Evolutionary conservation across 2,797 vertebrate genomes (phyloP), one percentile per base, ranked within the genome.

Genomic region (Tragelaphus oryx): DNA sequence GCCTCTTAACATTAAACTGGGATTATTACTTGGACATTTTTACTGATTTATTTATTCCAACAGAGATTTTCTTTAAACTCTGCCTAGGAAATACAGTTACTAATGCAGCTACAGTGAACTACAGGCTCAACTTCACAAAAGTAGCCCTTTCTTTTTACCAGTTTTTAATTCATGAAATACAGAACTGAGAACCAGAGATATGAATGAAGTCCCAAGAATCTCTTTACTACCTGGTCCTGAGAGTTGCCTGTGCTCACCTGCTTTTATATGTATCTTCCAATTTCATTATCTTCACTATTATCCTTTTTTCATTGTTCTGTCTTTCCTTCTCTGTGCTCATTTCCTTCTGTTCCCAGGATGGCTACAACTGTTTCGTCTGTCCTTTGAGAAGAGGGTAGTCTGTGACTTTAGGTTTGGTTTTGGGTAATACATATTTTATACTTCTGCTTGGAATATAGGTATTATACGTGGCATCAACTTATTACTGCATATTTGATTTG

Each of bases 1-100:
- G 24, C 60, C 37, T 94, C 65, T 96, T 92, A 91, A 95, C 95
- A 82, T 24, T 93, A 96, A 97, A 93, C 57, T 74, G 3, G 80
- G 41, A 48, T 76, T 89, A 79, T 78, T 91, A 22, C 14, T 81
- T 79, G 87, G 37, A 87, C 13, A n/a, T 81, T 92, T 95, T 83
- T 76, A 81, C 54, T 79, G 44, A 68, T 33, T 86, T 90, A 79
- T 55, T 93, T 83, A 91, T 93, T 92, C 37, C 17, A 84, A 7
- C 30, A 71, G 33, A 55, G 41, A 65, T 95, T 87, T 80, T 86
- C 75, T 92, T 97, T 96, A 59, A 95, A 84, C n/a, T 75, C 30
- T 88, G 80, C 55, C 60, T 74, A 54, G 52, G 46, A 97, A 94
- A 81, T 71, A 33, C 20, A 41, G 84, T 60, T 65, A 30, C 17